Evolutionary conservation across 2,113 vertebrate species (phyloP).

Genomic region (Orientallactaga bullata): DNA sequence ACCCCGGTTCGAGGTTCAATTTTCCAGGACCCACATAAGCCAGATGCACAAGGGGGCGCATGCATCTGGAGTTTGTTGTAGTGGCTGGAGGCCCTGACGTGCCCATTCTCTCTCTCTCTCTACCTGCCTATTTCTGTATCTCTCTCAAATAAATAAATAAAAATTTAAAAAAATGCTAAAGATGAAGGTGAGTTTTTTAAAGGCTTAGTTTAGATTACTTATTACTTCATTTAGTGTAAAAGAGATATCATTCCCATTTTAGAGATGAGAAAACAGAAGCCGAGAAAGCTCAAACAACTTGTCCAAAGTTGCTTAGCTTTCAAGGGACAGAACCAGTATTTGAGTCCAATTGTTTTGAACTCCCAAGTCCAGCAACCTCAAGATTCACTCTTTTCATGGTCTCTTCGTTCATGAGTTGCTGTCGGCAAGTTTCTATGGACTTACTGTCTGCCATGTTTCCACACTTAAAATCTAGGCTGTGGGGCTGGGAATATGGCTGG

Average conservation of each 20-base stretch:
- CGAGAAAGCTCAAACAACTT: not conserved
- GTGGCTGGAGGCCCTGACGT: too few species aligned
- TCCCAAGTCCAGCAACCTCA: not conserved
- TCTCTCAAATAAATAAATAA: too few species aligned
- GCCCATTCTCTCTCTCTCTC: too few species aligned
- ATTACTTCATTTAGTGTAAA: conserved; percentile 45
- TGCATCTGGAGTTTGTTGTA: too few species aligned
- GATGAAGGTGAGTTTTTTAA: too few species aligned
- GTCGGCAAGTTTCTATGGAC: not conserved
- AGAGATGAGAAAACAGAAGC: conserved; percentile 21
- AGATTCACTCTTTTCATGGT: not conserved
- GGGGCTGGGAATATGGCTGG: too few species aligned
- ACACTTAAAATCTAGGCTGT: not conserved
- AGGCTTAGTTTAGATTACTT: not conserved
- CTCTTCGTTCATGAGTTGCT: not conserved
- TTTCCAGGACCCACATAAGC: too few species aligned
- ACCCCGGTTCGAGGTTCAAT: too few species aligned
- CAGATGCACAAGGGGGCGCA: too few species aligned
- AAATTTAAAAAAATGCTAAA: not conserved
- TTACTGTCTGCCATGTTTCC: not conserved
- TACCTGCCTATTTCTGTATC: too few species aligned
- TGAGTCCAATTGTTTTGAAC: not conserved
- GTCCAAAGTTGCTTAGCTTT: not conserved
- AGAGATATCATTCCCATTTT: not conserved
- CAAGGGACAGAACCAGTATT: not conserved